Base-by-base conservation (phyloP, 2,113 vertebrate species). In the Amblyornis subalaris region DNA sequence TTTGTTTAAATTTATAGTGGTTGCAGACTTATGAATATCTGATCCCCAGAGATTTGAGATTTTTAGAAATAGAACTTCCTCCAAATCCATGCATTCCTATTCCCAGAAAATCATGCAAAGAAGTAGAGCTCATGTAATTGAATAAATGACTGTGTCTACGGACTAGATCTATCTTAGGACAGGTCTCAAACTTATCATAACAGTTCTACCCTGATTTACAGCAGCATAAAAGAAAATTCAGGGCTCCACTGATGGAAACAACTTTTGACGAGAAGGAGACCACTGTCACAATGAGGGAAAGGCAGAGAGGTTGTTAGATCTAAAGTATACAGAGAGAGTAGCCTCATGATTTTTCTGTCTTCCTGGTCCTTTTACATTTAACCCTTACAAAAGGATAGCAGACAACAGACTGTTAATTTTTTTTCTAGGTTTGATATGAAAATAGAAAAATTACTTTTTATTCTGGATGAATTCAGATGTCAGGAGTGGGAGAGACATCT, bases 101-200 rank as follows among this genome's bases (percentile, higher is more conserved):
- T 95, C 88, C 80, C 90, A 91, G 94, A 95, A 96, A 94, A 36
- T 83, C 64, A 81, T 84, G 53, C 65, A 88, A 92, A 94, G 73
- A 94, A 73, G 71, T 64, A 95, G 88, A 93, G 65, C 54, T 89
- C 1, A 1, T 88, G 24, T 91, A 95, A 96, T 86, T 93, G 91
- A 90, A 90, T 92, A 93, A 94, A 92, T 31, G 12, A 80, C 51
- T 75, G 7, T 67, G 40, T 92, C 93, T 94, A 28, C 86, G 16
- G 74, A 96, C 92, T 6, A 84, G 57, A 78, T 96, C 92, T 66
- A 47, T 90, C 35, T 82, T 51, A 81, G 48, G 33, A 85, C 66
- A 78, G 61, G 21, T 95, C 54, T 94, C 83, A 88, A 50, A 93
- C 92, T 95, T 95, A 71, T 89, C 57, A 36, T 86, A 91, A 84